Evolutionary conservation across 2,113 vertebrate genomes (phyloP).

Genomic region (Macquaria ambigua): DNA sequence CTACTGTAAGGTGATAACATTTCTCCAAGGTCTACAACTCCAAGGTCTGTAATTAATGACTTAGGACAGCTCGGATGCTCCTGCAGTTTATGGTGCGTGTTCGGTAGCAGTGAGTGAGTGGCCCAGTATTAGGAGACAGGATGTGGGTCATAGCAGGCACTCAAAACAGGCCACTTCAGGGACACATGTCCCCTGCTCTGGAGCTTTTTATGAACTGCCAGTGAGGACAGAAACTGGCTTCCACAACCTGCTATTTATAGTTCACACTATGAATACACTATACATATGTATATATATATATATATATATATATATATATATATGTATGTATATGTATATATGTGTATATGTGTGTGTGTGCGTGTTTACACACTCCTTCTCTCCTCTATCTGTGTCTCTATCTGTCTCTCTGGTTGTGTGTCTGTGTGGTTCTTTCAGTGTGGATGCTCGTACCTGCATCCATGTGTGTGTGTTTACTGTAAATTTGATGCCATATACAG

Average conservation of each 20-base stretch:
- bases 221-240: slow-evolving; percentile 74
- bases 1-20: slow-evolving; percentile 22
- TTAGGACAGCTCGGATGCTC: slow-evolving; percentile 45
- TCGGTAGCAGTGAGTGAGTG: slow-evolving; percentile 51
- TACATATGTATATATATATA: slow-evolving; percentile 12
- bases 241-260: slow-evolving; percentile 78
- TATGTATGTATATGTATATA: not conserved
- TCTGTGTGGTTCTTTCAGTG: slow-evolving; percentile 6
- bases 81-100: slow-evolving; percentile 56
- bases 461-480: slow-evolving; percentile 47
- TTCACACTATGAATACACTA: slow-evolving; percentile 54
- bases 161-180: slow-evolving; percentile 71
- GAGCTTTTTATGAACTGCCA: slow-evolving; percentile 79
- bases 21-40: slow-evolving; percentile 33
- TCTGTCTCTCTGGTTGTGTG: slow-evolving; percentile 16
- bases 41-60: slow-evolving; percentile 55
- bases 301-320: slow-evolving; percentile 15
- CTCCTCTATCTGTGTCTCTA: slow-evolving; percentile 20
- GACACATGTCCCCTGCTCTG: slow-evolving; percentile 71
- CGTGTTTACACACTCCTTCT: slow-evolving; percentile 55
- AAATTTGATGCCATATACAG: slow-evolving; percentile 1
- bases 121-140: slow-evolving; percentile 61
- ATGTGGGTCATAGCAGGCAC: slow-evolving; percentile 78
- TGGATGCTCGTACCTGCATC: slow-evolving; percentile 20
- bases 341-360: not conserved